Percentiles rank a stretch among this genome's conserved stretches.
phyloP scores from a whole-genome alignment of 2,888 invertebrate genomes.

The Carabus problematicus region DNA sequence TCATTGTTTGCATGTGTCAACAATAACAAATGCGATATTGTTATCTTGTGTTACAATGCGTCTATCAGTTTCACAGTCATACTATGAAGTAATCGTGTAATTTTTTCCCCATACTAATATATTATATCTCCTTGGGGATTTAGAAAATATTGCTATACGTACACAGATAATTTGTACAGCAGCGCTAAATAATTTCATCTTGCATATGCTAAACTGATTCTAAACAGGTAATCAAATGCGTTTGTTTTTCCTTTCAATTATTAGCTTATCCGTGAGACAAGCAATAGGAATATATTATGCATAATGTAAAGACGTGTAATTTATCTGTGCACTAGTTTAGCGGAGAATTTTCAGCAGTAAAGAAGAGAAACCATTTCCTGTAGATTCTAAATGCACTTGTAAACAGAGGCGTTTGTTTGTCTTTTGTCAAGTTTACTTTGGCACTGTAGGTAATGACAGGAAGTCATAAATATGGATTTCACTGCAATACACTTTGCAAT shows the following conservation, averaged over 20 bases:
- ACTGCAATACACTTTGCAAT: slow-evolving; percentile 3
- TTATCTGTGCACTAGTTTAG: not conserved
- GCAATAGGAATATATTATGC: not conserved
- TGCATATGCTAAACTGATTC: no score
- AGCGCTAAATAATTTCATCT: no score
- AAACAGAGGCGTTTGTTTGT: slow-evolving; percentile 27
- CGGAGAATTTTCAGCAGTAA: slow-evolving; percentile 9
- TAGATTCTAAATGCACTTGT: slow-evolving; percentile 24
- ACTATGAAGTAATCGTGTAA: no score
- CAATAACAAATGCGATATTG: no score
- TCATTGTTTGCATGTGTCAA: no score
- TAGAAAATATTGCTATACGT: no score
- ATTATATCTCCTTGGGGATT: no score
- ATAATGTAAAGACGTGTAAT: slow-evolving; percentile 8
- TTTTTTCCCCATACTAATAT: no score
- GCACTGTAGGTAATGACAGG: slow-evolving; percentile 2
- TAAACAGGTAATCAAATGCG: not conserved
- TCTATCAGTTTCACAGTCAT: no score
- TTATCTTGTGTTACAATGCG: no score
- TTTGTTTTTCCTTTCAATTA: slow-evolving; percentile 2
- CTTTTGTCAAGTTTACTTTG: slow-evolving; percentile 5
- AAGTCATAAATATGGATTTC: slow-evolving; percentile 5
- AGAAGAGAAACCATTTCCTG: slow-evolving; percentile 23
- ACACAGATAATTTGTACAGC: no score
- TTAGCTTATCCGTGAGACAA: slow-evolving; percentile 4